Evolutionary conservation across 2,113 vertebrate species (phyloP), one percentile per base, ranked within the genome.

Genomic region (Xyrauchen texanus): DNA sequence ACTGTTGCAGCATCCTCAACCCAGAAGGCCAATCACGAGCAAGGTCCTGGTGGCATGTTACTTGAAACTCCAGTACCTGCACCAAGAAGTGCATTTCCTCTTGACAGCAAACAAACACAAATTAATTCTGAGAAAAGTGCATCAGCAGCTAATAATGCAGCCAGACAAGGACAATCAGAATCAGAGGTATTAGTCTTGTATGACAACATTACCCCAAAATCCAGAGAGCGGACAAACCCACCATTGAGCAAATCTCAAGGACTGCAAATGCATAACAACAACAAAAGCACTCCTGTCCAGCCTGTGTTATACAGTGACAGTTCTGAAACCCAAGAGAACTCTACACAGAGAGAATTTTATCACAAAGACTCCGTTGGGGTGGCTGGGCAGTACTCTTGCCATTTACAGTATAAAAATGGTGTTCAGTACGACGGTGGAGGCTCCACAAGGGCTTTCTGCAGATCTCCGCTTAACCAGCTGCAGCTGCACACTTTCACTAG

Each of bases 31-130:
- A 62, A 4, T 60, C 69, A 46, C 13, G 64, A 6, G 46, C 4
- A 7, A 8, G 1, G 79, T 79, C 88, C 88, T 0, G 89, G 88
- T 34, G 85, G 82, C 13, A 10, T 34, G 21, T 34, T 34, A 34
- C 21, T 75, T 1, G 11, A 45, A 0, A 6, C 49, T 61, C 81
- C 84, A 10, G 79, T 79, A 4, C 81, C 84, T 3, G 72, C 80
- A 61, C 83, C 82, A 21, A 84, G 81, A 55, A 80, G 10, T 2
- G 6, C 53, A 5, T 45, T 66, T 66, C 63, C 8, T 58, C 57
- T 46, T 0, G 79, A 21, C 0, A 0, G 4, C 9, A 12, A 4
- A 13, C 52, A 55, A 13, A 13, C 4, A 4, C 11, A 11, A 12
- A n/a, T 6, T 15, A 5, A 15, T 13, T 5, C 13, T 2, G 7